phyloP scores from a whole-genome alignment of 1,140 invertebrate species.

The Diabrotica undecimpunctata region DNA sequence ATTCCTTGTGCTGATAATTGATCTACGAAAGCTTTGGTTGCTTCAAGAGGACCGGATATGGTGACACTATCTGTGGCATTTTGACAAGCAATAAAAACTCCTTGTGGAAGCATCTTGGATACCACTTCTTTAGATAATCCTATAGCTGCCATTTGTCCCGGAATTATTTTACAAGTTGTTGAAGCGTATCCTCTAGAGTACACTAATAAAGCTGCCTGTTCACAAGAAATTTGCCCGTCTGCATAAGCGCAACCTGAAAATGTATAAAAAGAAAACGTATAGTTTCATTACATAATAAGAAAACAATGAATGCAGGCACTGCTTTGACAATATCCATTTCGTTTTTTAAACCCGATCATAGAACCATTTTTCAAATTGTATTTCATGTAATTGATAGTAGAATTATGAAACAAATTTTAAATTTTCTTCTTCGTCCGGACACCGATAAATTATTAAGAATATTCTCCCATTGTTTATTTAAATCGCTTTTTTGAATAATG shows the following conservation, averaged over 20 bases:
- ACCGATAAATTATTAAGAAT: too few relatives aligned
- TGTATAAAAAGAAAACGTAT: background rate
- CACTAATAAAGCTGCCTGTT: conserved; percentile 76
- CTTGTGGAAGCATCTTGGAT: conserved; percentile 57
- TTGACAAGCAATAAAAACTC: conserved; percentile 78
- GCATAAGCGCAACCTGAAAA: conserved; percentile 76
- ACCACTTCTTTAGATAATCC: conserved; percentile 52
- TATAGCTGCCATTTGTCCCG: conserved; percentile 80
- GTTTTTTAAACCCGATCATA: too few relatives aligned
- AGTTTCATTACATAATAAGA: too few relatives aligned
- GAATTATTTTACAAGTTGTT: conserved; percentile 68
- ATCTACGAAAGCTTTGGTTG: conserved; percentile 63
- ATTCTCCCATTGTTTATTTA: too few relatives aligned
- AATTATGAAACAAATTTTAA: too few relatives aligned
- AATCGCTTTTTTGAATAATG: too few relatives aligned
- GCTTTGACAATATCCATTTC: too few relatives aligned
- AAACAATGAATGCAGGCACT: too few relatives aligned
- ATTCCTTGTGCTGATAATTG: conserved; percentile 66
- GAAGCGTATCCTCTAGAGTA: conserved; percentile 83
- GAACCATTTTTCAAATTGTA: too few relatives aligned
- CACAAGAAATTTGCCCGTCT: conserved; percentile 75
- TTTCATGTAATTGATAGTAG: too few relatives aligned
- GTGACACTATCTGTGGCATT: conserved; percentile 79
- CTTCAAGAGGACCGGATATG: conserved; percentile 73
- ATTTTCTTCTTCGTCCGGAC: too few relatives aligned